Evolutionary conservation across 2,797 vertebrate species (phyloP), one percentile per base, ranked within the genome.

Genomic region (Sebastes wilsoni): DNA sequence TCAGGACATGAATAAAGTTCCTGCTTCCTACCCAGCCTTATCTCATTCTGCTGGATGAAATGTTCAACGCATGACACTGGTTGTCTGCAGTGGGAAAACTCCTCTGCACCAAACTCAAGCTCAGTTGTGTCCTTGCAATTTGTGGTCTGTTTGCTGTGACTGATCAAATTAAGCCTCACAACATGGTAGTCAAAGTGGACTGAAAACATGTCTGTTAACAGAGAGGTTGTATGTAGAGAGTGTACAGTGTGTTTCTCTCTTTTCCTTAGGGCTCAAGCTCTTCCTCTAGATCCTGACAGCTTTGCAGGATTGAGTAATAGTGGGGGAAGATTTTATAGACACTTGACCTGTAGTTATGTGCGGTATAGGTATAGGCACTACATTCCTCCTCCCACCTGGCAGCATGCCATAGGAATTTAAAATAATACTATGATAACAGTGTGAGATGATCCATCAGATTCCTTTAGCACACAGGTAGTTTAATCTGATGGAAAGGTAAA

Each of bases 1-100:
- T 93, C 82, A 72, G 87, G 85, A 94, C 93, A 92, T 70, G 93
- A 91, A 81, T 38, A 22, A 32, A 42, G 66, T 22, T 81, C 68
- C 75, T 52, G 5, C 64, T 16, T 81, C 64, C 72, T 36, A 4
- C 65, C 67, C 25, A 28, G 70, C 72, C 38, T 75, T 62, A 54
- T 72, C 77, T 64, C 62, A 28, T 75, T 60, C 66, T 77, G 70
- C 71, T 34, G 54, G 28, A 77, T 84, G 30, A 84, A 81, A 79
- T 36, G 36, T 68, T 82, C 20, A 30, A 2, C 49, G 49, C 68
- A 20, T 49, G 46, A 55, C 16, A 11, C 65, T 8, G 58, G 30
- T 56, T 25, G 52, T 83, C 25, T 25, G 60, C 54, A 28, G 52
- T 11, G 13, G 34, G 65, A 66, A 55, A 62, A 20, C 49, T 46